Percentiles rank a stretch among this genome's conserved stretches.
Conservation (phyloP, 2,797 vertebrate genomes). For the Ara ararauna region DNA sequence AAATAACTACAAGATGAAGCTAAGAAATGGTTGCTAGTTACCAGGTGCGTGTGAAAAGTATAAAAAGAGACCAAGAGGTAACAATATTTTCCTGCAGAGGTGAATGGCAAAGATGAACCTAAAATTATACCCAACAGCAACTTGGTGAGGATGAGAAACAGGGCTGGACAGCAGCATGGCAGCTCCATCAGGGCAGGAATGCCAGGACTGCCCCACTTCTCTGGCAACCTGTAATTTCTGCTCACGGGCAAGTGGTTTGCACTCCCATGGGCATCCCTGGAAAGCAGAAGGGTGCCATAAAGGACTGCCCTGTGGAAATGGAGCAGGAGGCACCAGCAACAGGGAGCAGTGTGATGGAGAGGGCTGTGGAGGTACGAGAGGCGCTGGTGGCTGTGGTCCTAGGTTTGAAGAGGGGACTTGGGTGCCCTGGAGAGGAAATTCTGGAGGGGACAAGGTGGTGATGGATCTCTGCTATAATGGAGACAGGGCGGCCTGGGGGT, state of each 20-base stretch:
- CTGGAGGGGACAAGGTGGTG: background rate
- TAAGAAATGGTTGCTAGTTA: background rate
- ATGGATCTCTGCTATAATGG: background rate
- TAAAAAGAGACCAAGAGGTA: background rate
- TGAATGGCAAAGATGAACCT: background rate
- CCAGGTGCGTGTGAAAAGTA: background rate
- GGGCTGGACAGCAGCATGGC: background rate
- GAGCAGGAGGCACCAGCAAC: background rate
- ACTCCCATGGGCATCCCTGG: background rate
- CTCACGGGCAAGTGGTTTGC: background rate
- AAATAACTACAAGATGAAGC: background rate
- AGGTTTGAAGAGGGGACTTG: background rate
- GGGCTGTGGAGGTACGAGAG: background rate
- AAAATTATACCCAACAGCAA: background rate
- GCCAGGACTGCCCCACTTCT: background rate
- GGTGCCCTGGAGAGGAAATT: background rate
- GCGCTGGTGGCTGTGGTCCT: background rate
- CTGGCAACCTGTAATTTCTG: background rate
- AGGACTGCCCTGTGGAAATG: fast-evolving
- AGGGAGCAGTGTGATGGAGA: background rate
- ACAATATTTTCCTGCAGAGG: background rate
- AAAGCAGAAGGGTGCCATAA: background rate
- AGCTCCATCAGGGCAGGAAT: background rate
- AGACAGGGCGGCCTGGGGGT: background rate
- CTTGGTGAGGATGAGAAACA: background rate